Base-by-base conservation (phyloP, 2,113 vertebrate species). In the Brachypteracias leptosomus region DNA sequence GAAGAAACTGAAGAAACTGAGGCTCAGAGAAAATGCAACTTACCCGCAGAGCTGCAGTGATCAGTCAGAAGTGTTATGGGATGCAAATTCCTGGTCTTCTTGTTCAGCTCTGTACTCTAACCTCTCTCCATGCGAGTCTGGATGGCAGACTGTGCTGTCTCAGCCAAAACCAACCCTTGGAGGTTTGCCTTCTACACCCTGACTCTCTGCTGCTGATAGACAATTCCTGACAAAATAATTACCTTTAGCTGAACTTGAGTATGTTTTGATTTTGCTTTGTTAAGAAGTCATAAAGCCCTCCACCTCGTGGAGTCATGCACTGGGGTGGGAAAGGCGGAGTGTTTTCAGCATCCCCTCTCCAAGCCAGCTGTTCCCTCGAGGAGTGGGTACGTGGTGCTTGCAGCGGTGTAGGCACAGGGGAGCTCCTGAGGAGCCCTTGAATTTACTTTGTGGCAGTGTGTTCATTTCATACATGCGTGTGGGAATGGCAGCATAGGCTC, bases 161-260 rank as follows among this genome's bases (percentile, higher is more conserved):
- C 44, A 35, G 82, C 82, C 66, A 73, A 65, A 68, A 54, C 65
- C 36, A 81, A 47, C 63, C 68, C n/a, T 28, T 81, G 47, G 70
- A 19, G 66, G 22, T 81, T 89, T 93, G 79, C 31, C 65, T 63
- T 77, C 36, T 85, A 7, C 44, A 47, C 36, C 19, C 31, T 44
- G 19, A n/a, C 59, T 65, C 57, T 87, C 44, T 73, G 44, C 54
- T 68, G 38, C 16, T 67, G 47, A 72, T 28, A 85, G 91, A 52
- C 1, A 1, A 33, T 57, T 62, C 84, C 79, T 77, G 91, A 67
- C 81, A 75, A 88, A 91, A 52, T 76, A 58, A 72, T 58, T 88
- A 51, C 74, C 51, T 90, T 68, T 87, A 93, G 79, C 46, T 91
- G 79, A 88, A 62, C 52, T 75, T 68, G 78, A 68, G 22, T 93